Evolutionary conservation across 2,113 vertebrate genomes (phyloP).

Genomic region (Pardalotus punctatus): DNA sequence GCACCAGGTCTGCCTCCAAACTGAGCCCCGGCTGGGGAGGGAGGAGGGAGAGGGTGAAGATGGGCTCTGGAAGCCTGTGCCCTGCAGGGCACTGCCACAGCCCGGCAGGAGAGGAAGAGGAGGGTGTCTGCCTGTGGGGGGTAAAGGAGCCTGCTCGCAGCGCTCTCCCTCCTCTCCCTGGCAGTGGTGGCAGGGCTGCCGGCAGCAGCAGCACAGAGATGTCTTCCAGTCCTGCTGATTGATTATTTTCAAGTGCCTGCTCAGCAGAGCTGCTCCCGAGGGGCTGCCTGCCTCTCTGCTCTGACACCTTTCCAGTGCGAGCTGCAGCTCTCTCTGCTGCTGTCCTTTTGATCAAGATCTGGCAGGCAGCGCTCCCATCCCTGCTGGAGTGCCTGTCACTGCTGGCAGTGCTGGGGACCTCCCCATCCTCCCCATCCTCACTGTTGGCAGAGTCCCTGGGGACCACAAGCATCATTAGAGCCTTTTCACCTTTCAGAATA

Average conservation of each 20-base stretch:
- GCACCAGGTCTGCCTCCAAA: background rate
- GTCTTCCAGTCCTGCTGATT: conserved; percentile 10
- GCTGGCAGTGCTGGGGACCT: background rate
- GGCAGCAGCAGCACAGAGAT: background rate
- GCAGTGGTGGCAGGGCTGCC: background rate
- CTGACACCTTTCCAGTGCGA: background rate
- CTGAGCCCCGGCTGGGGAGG: background rate
- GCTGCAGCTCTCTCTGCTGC: background rate
- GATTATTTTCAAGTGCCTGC: conserved; percentile 57
- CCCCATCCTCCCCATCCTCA: background rate
- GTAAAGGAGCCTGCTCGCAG: background rate
- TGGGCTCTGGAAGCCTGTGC: background rate
- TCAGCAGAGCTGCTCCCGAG: background rate
- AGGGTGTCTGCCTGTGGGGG: background rate
- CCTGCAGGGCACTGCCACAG: background rate
- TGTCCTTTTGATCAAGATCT: conserved; percentile 55
- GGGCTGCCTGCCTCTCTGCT: conserved; percentile 3
- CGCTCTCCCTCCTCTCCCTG: background rate
- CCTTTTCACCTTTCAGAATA: background rate
- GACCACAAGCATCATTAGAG: background rate
- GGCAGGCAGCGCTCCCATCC: rapidly evolving
- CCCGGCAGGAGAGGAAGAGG: background rate
- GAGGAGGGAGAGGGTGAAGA: background rate
- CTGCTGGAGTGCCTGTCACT: conserved; percentile 26
- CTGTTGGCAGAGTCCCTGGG: background rate